Base-by-base conservation (phyloP, 1,140 invertebrate species). In the Drosophila kikkawai region DNA sequence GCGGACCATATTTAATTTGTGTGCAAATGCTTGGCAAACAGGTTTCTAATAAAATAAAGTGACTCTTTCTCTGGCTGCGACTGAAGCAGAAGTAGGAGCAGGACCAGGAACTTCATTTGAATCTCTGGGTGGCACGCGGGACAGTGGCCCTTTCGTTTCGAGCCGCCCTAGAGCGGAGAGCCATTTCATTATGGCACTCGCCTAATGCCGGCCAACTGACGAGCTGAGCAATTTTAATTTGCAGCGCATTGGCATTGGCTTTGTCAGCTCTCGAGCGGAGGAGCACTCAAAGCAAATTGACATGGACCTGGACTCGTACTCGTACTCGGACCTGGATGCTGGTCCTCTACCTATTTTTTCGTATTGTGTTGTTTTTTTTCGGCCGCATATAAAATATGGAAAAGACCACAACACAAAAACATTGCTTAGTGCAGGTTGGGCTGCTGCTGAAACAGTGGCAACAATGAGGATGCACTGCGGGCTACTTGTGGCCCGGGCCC, bases 41-140 rank as follows among this genome's bases (percentile, higher is more conserved):
- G 80, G 84, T 84, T 88, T 65, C 64, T 90, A 87, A 87, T 87
- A 87, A 87, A 87, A 87, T 87, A 84, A 87, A 87, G 84, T 87
- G 69, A 74, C 84, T 88, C 68, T 51, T 45, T 50, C 32, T 50
- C 59, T 26, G 60, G 9, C 50, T 42, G 29, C 36, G 17, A 44
- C 42, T 44, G n/a, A 17, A 44, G 4, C 9, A 9, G n/a, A 7
- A 44, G n/a, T 8, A 17, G 41, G 8, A 17, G 41, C n/a, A 17
- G n/a, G 7, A 19, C 12, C 32, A 45, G 50, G 68, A 47, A 67
- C 63, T 87, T 87, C 83, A 87, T 87, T 88, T 71, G 80, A 82
- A 87, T 87, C 82, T 66, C 66, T 42, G 76, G 78, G 3, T 51
- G 42, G 53, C 58, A 44, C 8, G 13, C 68, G 1, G 44, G 63